phyloP scores from a whole-genome alignment of 1,140 invertebrate species.

The Hylaeus volcanicus region DNA sequence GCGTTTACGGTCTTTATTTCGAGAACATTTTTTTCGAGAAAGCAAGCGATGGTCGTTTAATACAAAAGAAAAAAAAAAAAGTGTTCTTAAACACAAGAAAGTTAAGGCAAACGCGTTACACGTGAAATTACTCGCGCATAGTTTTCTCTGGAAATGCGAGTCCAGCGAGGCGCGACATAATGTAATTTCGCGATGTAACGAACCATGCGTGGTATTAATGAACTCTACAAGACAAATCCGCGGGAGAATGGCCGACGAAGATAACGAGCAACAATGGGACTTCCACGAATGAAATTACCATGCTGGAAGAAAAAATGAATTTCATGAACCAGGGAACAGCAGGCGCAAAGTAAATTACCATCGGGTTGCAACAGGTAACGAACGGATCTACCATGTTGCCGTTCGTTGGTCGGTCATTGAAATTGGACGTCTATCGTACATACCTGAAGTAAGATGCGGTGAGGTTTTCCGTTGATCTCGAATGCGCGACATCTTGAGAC shows the following conservation, averaged over 20 bases:
- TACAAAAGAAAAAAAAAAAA: background rate
- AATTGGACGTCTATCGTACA: slow-evolving; percentile 18
- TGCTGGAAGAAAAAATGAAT: background rate
- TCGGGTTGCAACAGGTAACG: slow-evolving; percentile 13
- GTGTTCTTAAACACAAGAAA: background rate
- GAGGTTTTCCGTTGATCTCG: slow-evolving; percentile 78
- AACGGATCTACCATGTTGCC: too few species aligned
- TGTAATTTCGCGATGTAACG: slow-evolving; percentile 61
- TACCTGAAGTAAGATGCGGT: slow-evolving; percentile 75
- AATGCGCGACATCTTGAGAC: slow-evolving; percentile 85
- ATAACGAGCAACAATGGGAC: slow-evolving; percentile 44
- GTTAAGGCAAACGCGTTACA: background rate
- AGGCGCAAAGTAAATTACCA: slow-evolving; percentile 7
- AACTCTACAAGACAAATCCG: slow-evolving; percentile 36
- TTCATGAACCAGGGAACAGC: slow-evolving; percentile 31
- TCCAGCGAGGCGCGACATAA: slow-evolving; percentile 30
- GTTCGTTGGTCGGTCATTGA: background rate
- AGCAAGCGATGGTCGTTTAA: too few species aligned
- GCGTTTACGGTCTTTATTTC: background rate
- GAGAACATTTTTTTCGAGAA: background rate
- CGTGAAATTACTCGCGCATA: slow-evolving; percentile 22
- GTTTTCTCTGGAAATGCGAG: slow-evolving; percentile 21
- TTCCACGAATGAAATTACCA: slow-evolving; percentile 23
- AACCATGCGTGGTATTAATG: slow-evolving; percentile 40
- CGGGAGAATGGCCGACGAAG: slow-evolving; percentile 37